Conservation (phyloP, 1,140 invertebrate species). For the Drosophila sucinea region DNA sequence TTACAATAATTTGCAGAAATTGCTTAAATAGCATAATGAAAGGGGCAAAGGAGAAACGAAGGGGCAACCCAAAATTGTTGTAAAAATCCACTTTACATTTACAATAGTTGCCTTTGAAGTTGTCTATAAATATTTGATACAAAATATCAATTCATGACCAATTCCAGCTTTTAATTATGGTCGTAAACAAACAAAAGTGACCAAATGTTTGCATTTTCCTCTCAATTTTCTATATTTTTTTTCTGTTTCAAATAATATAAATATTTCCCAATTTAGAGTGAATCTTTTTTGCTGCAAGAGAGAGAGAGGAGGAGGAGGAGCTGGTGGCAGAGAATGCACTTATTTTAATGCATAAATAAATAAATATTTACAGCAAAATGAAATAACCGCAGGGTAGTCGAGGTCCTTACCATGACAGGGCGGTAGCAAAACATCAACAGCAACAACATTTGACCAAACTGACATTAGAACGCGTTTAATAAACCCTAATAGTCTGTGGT, state of each 20-base stretch:
- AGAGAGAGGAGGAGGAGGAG: not conserved
- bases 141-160: constrained; percentile 23
- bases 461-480: constrained; percentile 74
- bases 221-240: constrained; percentile 1
- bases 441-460: constrained; percentile 33
- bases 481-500: constrained; percentile 74
- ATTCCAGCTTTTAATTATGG: constrained; percentile 62
- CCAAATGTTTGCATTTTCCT: constrained; percentile 37
- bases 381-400: constrained; percentile 55
- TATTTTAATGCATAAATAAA: constrained; percentile 59
- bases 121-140: constrained; percentile 43
- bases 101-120: not conserved
- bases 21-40: not conserved
- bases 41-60: not conserved
- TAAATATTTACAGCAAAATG: constrained; percentile 62
- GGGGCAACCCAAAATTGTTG: too few relatives aligned
- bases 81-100: not conserved
- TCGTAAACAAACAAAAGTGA: constrained; percentile 53
- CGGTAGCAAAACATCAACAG: constrained; percentile 3
- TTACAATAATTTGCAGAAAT: not conserved
- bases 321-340: constrained; percentile 8
- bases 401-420: not conserved
- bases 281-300: constrained; percentile 27
- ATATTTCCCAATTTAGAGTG: constrained; percentile 41
- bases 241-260: constrained; percentile 19